Conservation (phyloP, 2,113 vertebrate species). For the Melanocharis versteri region DNA sequence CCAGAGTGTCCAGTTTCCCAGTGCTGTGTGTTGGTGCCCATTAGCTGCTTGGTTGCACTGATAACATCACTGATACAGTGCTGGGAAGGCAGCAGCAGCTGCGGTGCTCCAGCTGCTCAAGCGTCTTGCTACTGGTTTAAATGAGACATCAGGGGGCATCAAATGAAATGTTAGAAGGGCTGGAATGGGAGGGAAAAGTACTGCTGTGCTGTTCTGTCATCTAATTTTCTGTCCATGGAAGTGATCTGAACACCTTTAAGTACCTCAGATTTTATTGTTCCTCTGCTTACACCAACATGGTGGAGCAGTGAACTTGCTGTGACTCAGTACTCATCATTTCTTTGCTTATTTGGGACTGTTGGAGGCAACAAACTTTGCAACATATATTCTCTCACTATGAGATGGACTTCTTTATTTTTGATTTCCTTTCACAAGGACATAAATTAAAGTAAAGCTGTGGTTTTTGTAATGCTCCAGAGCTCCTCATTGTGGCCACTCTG, state of each 20-base stretch:
- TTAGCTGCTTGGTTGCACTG: not conserved
- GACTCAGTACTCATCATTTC: not conserved
- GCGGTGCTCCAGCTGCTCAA: not conserved
- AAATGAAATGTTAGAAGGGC: not conserved
- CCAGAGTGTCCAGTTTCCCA: not conserved
- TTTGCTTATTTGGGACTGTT: not conserved
- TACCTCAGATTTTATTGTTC: not conserved
- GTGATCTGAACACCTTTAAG: not conserved
- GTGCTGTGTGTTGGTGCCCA: not conserved
- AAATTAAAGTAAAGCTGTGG: not conserved
- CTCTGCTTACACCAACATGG: not conserved
- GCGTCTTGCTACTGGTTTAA: not conserved
- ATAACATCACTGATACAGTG: not conserved
- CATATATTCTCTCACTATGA: not conserved
- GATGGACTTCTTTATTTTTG: not conserved
- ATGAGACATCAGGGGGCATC: not conserved
- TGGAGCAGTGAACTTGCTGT: not conserved
- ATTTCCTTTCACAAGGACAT: not conserved
- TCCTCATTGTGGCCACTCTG: not conserved
- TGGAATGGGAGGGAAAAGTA: not conserved
- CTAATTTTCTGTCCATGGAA: not conserved
- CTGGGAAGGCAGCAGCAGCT: not conserved
- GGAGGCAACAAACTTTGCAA: not conserved
- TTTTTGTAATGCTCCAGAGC: not conserved
- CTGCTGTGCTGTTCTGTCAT: not conserved